A percentile compares a stretch with the other conserved stretches of the same genome.
Conservation (phyloP, 2,888 invertebrate species). For the Glyphotaelius pellucidus region DNA sequence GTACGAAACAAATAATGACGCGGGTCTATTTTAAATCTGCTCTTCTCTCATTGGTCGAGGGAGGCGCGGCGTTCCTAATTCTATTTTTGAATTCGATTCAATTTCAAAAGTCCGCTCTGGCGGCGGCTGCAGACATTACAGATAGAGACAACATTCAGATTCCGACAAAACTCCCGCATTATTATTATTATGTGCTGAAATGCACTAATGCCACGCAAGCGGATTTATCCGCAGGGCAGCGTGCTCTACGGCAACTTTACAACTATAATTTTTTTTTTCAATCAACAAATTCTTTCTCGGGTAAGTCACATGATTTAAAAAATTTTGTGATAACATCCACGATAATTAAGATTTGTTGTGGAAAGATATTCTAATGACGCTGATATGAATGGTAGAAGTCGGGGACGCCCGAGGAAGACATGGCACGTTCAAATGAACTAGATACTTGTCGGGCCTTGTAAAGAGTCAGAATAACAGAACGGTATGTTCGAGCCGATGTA, state of each 20-base stretch:
- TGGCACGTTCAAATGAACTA: too few relatives aligned
- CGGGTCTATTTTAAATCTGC: slow-evolving; percentile 12
- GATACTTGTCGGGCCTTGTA: too few relatives aligned
- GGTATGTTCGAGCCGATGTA: too few relatives aligned
- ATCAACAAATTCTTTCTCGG: too few relatives aligned
- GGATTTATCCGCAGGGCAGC: neutral
- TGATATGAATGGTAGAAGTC: too few relatives aligned
- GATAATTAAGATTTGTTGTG: too few relatives aligned
- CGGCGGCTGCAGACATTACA: neutral
- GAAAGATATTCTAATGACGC: too few relatives aligned
- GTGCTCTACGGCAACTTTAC: neutral
- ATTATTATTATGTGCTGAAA: neutral
- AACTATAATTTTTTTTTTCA: too few relatives aligned
- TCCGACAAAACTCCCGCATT: neutral
- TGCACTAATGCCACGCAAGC: neutral
- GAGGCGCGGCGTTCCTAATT: slow-evolving; percentile 35
- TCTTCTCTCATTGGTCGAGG: neutral
- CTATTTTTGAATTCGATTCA: slow-evolving; percentile 34
- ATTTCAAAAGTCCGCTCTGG: slow-evolving; percentile 27
- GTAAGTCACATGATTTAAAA: too few relatives aligned
- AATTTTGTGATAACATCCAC: too few relatives aligned
- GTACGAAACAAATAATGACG: slow-evolving; percentile 18
- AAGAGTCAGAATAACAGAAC: too few relatives aligned
- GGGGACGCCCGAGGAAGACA: too few relatives aligned
- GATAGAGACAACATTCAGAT: neutral